Conservation (phyloP, 2,888 invertebrate species). For the Stenoptilia bipunctidactyla region DNA sequence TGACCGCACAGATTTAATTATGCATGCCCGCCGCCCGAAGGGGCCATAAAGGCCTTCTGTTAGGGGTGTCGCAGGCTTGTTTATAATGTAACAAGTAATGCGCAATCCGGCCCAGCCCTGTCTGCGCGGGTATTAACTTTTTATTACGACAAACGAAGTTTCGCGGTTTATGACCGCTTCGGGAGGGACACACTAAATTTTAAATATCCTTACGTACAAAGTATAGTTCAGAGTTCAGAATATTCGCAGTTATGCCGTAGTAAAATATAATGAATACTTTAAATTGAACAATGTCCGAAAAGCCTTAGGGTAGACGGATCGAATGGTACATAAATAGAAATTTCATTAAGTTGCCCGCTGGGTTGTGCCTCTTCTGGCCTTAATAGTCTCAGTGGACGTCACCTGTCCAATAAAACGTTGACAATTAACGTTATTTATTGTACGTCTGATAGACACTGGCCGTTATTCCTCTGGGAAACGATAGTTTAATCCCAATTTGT, state of each 20-base stretch:
- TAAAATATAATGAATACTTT: too few relatives aligned
- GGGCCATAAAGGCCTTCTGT: constrained; percentile 40
- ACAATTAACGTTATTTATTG: constrained; percentile 42
- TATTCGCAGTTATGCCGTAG: too few relatives aligned
- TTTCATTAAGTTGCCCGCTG: constrained; percentile 8
- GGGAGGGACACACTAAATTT: constrained; percentile 38
- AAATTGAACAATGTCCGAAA: too few relatives aligned
- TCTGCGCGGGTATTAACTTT: constrained; percentile 59
- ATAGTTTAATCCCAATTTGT: constrained; percentile 9
- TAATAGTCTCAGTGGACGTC: constrained; percentile 23
- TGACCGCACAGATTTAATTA: constrained; percentile 69
- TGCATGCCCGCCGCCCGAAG: constrained; percentile 57
- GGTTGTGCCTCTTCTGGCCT: constrained; percentile 4
- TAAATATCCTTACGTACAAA: constrained; percentile 20
- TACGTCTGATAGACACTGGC: constrained; percentile 27
- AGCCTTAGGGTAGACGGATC: neutral
- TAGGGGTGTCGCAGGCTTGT: constrained; percentile 62
- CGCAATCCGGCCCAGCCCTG: constrained; percentile 48
- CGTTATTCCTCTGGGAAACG: constrained; percentile 15
- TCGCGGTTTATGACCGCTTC: constrained; percentile 44
- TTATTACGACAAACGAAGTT: constrained; percentile 60
- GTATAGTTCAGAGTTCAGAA: too few relatives aligned
- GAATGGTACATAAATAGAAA: neutral
- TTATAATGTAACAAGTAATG: constrained; percentile 67
- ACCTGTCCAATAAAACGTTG: constrained; percentile 42